Evolutionary conservation across 1,140 invertebrate species (phyloP).

Genomic region (Bombus pyrosoma): DNA sequence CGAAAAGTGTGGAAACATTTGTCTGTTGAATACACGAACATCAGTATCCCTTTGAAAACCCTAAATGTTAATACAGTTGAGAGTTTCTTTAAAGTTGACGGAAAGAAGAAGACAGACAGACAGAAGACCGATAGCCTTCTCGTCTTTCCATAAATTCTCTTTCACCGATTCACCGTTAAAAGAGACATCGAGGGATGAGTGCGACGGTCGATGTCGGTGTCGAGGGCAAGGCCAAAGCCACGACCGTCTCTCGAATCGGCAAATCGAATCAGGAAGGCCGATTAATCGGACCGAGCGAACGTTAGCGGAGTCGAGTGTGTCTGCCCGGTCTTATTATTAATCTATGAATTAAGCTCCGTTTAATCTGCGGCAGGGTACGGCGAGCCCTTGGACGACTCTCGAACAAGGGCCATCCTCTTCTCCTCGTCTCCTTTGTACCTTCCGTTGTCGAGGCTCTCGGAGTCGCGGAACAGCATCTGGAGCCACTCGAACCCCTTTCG

Average conservation of each 20-base stretch:
- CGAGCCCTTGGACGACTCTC: conserved; percentile 49
- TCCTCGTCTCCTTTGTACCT: conserved; percentile 47
- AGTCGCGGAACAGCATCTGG: conserved; percentile 59
- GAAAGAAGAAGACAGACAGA: background rate
- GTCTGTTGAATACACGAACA: background rate
- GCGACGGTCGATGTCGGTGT: too few species aligned
- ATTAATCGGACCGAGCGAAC: conserved; percentile 38
- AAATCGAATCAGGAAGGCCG: conserved; percentile 53
- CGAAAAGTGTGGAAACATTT: conserved; percentile 31
- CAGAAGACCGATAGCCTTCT: background rate
- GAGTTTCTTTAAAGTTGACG: background rate
- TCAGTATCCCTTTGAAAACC: background rate
- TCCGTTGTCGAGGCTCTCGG: conserved; percentile 32
- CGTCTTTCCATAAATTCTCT: too few species aligned
- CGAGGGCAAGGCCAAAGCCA: background rate
- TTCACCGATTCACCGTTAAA: background rate
- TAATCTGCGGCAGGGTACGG: conserved; percentile 58
- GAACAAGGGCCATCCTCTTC: conserved; percentile 59
- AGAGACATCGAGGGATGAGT: background rate
- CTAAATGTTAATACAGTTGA: background rate
- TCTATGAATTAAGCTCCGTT: conserved; percentile 62
- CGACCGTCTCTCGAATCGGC: background rate
- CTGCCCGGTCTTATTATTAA: conserved; percentile 56
- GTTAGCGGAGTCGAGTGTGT: conserved; percentile 53
- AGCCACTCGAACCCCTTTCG: conserved; percentile 63